Percentiles rank a stretch among this genome's conserved stretches.
These are phyloP conservation scores for Geotrypetes seraphini DNA, from an alignment of 2,797 vertebrate genomes.

Conservation along the genomic window DNA sequence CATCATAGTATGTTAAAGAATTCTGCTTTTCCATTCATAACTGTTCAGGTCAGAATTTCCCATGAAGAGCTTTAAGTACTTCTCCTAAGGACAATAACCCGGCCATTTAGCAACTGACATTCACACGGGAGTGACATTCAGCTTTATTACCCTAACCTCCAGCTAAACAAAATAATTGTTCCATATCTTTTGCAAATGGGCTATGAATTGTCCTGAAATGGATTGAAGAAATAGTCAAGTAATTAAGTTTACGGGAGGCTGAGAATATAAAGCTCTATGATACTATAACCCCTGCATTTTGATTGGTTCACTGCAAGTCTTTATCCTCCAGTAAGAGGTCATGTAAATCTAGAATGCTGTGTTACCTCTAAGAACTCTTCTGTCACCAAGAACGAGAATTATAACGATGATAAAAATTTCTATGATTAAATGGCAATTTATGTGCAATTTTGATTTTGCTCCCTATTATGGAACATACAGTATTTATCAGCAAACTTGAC, in stretches of 20 bases:
- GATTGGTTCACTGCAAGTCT: background rate
- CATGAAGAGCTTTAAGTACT: too few species aligned
- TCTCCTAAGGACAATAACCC: background rate
- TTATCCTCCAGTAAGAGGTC: background rate
- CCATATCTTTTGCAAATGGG: slow-evolving; percentile 3
- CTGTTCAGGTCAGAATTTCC: too few species aligned
- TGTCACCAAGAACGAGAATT: background rate
- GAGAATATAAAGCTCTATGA: slow-evolving; percentile 12
- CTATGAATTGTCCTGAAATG: slow-evolving; percentile 10
- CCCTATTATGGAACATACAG: background rate
- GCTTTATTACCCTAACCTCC: background rate
- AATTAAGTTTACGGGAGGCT: slow-evolving; percentile 8
- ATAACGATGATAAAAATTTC: background rate
- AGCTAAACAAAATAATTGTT: background rate
- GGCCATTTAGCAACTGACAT: slow-evolving; percentile 1
- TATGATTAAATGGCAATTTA: background rate
- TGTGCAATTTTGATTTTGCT: background rate
- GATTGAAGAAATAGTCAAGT: slow-evolving; percentile 13
- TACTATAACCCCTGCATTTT: background rate
- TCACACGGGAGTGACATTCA: too few species aligned
- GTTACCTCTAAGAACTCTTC: background rate
- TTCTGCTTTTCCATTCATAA: too few species aligned
- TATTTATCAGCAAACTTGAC: too few species aligned
- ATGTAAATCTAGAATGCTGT: background rate
- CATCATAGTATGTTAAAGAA: too few species aligned